phyloP scores from a whole-genome alignment of 2,113 vertebrate species.

The Sinocyclocheilus anophthalmus region DNA sequence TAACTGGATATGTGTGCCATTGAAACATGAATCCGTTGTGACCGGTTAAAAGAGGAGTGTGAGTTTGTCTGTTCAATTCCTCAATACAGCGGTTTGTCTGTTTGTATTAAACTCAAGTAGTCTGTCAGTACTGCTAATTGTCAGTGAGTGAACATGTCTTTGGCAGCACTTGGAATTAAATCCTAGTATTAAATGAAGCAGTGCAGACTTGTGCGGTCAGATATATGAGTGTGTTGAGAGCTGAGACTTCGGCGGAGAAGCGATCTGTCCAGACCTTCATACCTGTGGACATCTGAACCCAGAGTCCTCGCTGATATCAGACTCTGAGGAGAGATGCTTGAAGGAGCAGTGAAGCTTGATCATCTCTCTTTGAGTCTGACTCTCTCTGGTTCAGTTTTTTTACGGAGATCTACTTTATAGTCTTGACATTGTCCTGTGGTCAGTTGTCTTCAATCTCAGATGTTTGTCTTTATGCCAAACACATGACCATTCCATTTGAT shows the following conservation, averaged over 20 bases:
- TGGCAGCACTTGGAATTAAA: neutral
- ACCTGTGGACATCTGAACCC: neutral
- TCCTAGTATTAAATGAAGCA: neutral
- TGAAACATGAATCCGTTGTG: neutral
- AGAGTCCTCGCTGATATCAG: neutral
- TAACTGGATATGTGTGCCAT: slow-evolving; percentile 2
- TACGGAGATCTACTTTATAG: neutral
- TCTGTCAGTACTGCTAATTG: neutral
- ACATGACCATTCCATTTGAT: neutral
- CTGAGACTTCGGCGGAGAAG: neutral
- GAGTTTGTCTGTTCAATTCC: slow-evolving; percentile 10
- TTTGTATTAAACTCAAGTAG: neutral
- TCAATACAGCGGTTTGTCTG: neutral
- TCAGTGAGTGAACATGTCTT: neutral
- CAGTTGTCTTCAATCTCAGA: neutral
- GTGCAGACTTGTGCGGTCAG: neutral
- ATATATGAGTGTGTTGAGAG: slow-evolving; percentile 6
- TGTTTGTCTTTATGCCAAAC: neutral
- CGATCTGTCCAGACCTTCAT: neutral
- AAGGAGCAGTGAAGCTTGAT: no score
- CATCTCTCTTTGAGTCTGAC: no score
- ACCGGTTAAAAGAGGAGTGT: neutral
- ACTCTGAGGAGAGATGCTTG: neutral
- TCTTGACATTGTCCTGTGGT: neutral
- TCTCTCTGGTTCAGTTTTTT: neutral